Base-by-base conservation (phyloP, 2,797 vertebrate genomes). In the Crax fasciolata region DNA sequence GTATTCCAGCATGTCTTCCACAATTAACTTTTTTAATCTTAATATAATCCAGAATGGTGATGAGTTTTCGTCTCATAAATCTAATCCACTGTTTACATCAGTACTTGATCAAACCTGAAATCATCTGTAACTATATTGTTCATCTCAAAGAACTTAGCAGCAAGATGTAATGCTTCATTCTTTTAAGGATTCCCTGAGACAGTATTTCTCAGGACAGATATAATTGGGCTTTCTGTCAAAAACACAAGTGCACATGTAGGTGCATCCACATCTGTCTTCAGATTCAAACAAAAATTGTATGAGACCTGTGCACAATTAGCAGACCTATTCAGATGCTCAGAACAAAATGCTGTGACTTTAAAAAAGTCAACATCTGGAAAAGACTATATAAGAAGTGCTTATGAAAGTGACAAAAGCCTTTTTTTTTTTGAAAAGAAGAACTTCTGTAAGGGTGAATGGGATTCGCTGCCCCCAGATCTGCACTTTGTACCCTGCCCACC, bases 1-100 rank as follows among this genome's bases (percentile, higher is more conserved):
- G 54, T 82, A 91, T 75, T 91, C 76, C 48, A 81, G 76, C 51
- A 89, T 41, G 81, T 88, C 87, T 96, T 93, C 91, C 79, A 75
- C 18, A 1, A 78, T 63, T 85, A 89, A 62, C 67, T 75, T 87
- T 74, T 79, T 49, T 5, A 73, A 48, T 89, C 78, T 77, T 92
- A 87, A 94, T 94, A 84, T 61, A 82, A 87, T 91, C 84, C 71
- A 88, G 74, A 54, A 84, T 6, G 2, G 57, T 23, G 81, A 67
- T 62, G 72, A 82, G 28, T 11, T 85, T 62, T 79, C 0, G 35
- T 77, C 71, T 87, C 32, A 30, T 82, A 89, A 76, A 91, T 90
- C 55, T 93, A 51, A 89, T 27, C 74, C 74, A 90, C 63, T 81
- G 48, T 68, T 93, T 77, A 84, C 81, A 80, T 62, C 55, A 75